These are phyloP conservation scores for Gisinianus flammeolus DNA, from an alignment of 2,888 invertebrate species.

Conservation along the genomic window DNA sequence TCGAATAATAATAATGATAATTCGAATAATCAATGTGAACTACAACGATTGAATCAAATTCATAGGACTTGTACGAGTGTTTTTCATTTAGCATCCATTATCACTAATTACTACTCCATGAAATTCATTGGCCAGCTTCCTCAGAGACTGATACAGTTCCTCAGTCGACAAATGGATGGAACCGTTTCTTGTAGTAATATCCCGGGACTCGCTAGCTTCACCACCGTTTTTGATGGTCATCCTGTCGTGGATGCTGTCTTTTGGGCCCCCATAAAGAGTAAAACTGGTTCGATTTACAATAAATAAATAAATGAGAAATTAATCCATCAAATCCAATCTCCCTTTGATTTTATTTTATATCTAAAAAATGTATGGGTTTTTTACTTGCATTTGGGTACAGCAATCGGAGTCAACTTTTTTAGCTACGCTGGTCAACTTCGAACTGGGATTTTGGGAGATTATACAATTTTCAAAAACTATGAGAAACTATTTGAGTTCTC, in stretches of 20 bases:
- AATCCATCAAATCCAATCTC: too few species aligned
- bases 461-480: too few species aligned
- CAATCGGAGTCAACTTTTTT: neutral
- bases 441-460: neutral
- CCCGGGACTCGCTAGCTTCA: neutral
- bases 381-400: too few species aligned
- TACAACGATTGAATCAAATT: too few species aligned
- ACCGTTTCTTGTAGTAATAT: neutral
- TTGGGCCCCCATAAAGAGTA: neutral
- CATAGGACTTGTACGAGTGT: too few species aligned
- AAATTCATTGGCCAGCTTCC: neutral
- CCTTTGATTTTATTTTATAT: too few species aligned
- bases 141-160: neutral
- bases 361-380: too few species aligned
- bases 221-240: neutral
- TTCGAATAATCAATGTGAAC: too few species aligned
- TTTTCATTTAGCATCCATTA: neutral
- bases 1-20: too few species aligned
- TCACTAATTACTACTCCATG: neutral
- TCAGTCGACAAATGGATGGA: neutral
- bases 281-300: neutral
- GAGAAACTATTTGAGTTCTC: too few species aligned
- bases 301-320: too few species aligned
- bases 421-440: neutral
- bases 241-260: neutral